These are phyloP conservation scores for Axea sp. DNA, from an alignment of 2,888 invertebrate species.

Conservation along the genomic window DNA sequence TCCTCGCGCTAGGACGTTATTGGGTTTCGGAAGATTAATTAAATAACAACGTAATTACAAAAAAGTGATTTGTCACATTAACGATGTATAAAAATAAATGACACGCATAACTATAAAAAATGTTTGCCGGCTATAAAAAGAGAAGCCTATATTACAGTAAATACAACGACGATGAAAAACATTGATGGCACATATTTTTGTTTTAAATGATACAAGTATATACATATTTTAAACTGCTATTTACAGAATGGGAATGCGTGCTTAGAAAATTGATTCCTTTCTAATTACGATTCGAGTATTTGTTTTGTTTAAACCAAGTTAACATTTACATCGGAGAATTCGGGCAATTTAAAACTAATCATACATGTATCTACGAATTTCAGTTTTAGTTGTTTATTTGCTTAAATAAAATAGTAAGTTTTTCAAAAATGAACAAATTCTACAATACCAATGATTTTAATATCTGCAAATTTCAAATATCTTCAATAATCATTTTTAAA, in stretches of 20 bases:
- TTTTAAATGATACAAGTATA: conserved; percentile 45
- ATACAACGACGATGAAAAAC: conserved; percentile 37
- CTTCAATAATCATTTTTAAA: no score
- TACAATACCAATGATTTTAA: no score
- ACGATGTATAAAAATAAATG: conserved; percentile 27
- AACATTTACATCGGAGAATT: neutral
- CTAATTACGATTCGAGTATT: conserved; percentile 21
- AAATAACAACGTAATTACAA: conserved; percentile 14
- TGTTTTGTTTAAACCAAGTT: conserved; percentile 15
- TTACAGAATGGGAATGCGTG: conserved; percentile 43
- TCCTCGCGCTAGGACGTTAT: neutral
- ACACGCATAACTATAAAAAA: conserved; percentile 8
- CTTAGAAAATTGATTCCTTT: conserved; percentile 13
- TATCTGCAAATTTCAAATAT: no score
- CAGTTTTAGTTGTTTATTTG: no score
- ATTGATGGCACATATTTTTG: conserved; percentile 45
- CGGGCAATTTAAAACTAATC: neutral
- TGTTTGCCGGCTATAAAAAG: conserved; percentile 26
- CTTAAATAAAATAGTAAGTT: no score
- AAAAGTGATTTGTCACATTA: neutral
- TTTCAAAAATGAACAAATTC: no score
- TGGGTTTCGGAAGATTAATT: conserved; percentile 17
- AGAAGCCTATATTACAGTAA: conserved; percentile 31
- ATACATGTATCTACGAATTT: neutral
- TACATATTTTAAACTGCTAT: conserved; percentile 34